Percentiles rank a stretch among this genome's conserved stretches.
Conservation (phyloP, 2,888 invertebrate genomes). For the Rotaria magnacalcarata region DNA sequence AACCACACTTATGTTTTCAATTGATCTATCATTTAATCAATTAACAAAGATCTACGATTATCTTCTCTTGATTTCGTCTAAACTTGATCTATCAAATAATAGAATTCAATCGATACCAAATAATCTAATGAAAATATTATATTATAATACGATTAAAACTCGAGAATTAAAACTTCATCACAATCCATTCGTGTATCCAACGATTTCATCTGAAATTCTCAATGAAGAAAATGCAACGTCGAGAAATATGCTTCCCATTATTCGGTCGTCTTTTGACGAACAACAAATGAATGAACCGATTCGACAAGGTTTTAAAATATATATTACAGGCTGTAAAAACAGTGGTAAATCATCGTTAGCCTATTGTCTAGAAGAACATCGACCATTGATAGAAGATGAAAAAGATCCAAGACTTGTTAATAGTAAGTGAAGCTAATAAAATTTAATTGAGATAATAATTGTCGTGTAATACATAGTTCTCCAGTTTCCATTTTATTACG, state of each 20-base stretch:
- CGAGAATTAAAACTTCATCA: neutral
- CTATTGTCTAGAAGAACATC: neutral
- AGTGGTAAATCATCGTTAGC: conserved; percentile 31
- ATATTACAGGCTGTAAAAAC: neutral
- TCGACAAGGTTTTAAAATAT: conserved; percentile 31
- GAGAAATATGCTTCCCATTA: neutral
- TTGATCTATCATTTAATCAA: conserved; percentile 34
- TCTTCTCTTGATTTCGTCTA: neutral
- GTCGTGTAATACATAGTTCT: neutral
- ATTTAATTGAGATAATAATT: neutral
- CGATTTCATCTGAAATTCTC: neutral
- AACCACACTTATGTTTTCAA: neutral
- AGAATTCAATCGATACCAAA: neutral
- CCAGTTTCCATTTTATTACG: neutral
- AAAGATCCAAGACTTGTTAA: neutral
- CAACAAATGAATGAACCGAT: neutral
- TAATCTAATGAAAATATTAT: neutral
- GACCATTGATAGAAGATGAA: neutral
- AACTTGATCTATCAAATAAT: conserved; percentile 27
- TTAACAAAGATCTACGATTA: conserved; percentile 23
- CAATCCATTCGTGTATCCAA: conserved; percentile 10
- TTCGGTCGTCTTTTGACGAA: neutral
- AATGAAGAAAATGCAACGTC: neutral
- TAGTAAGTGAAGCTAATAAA: neutral
- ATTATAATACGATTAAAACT: neutral